Percentiles rank a stretch among this genome's conserved stretches.
Evolutionary conservation across 1,140 invertebrate genomes (phyloP).

Genomic region (Arion vulgaris): DNA sequence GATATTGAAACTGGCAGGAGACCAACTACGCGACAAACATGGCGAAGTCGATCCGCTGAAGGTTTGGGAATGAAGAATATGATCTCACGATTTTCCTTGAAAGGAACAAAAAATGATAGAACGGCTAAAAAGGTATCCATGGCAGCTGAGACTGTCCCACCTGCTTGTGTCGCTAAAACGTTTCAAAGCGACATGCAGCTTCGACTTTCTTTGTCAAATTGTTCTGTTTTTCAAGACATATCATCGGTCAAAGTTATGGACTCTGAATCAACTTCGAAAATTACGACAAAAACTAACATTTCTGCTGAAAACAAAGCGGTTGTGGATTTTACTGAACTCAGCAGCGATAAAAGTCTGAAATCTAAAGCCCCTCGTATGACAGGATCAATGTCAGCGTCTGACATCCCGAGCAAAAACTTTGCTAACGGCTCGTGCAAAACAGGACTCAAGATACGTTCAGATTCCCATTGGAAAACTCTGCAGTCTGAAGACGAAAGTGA

Average conservation of each 20-base stretch:
- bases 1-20: not conserved
- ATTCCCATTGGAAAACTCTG: not conserved
- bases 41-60: not conserved
- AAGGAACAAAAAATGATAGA: not conserved
- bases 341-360: not conserved
- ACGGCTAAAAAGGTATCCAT: not conserved
- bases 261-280: not conserved
- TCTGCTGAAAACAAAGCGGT: not conserved
- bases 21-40: not conserved
- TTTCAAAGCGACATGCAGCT: not conserved
- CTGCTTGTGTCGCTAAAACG: not conserved
- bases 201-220: not conserved
- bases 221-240: not conserved
- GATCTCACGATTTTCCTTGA: not conserved
- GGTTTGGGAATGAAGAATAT: not conserved
- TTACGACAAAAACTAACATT: not conserved
- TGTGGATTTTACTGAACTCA: too few relatives aligned
- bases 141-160: not conserved
- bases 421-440: not conserved
- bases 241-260: not conserved
- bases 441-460: not conserved
- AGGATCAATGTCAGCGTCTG: not conserved
- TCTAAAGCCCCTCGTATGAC: not conserved
- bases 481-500: slow-evolving; percentile 7
- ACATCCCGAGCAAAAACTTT: not conserved